Conservation (phyloP, 2,797 vertebrate species). For the Monodelphis domestica region DNA sequence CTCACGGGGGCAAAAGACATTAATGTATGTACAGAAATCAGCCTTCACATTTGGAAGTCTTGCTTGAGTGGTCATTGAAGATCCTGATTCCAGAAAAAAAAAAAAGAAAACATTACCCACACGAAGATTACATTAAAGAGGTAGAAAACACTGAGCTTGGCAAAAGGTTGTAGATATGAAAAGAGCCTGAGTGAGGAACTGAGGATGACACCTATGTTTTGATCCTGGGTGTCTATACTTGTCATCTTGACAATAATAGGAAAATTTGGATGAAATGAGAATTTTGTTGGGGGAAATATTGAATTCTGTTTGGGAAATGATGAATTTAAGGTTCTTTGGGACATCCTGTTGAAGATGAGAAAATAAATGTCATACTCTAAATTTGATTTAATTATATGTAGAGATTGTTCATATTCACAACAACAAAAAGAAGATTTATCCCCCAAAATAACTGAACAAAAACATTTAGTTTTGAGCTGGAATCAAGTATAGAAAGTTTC, state of each 20-base stretch:
- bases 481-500: slow-evolving; percentile 64
- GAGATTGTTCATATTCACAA: background rate
- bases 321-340: background rate
- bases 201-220: background rate
- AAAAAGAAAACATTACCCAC: too few relatives aligned
- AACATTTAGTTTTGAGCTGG: slow-evolving; percentile 56
- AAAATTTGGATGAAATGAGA: background rate
- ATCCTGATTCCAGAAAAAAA: too few relatives aligned
- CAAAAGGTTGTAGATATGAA: background rate
- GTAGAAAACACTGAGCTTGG: background rate
- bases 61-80: too few relatives aligned
- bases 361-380: background rate
- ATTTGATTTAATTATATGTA: background rate
- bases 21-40: background rate
- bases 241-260: background rate
- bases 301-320: background rate
- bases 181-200: background rate
- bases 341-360: background rate
- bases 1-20: background rate
- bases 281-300: background rate
- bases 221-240: background rate
- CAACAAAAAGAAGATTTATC: slow-evolving; percentile 10
- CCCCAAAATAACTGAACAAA: slow-evolving; percentile 53
- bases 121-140: background rate
- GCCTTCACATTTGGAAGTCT: background rate